Conservation (phyloP, 2,113 vertebrate genomes). For the Ciconia boyciana region DNA sequence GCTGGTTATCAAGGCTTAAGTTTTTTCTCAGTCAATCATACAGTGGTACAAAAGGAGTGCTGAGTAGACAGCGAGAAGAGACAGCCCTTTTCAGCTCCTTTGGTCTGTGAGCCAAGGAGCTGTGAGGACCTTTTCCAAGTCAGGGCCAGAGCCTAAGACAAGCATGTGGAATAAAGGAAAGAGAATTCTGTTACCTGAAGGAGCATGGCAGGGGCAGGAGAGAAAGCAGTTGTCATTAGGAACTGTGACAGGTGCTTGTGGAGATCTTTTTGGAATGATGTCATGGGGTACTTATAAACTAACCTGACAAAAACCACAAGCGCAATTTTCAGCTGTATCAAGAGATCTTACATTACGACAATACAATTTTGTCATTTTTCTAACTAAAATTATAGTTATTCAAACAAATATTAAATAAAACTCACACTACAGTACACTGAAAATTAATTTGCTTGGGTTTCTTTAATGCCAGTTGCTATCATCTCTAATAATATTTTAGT, state of each 20-base stretch:
- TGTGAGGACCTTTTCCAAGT: not conserved
- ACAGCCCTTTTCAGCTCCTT: not conserved
- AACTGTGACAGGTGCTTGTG: not conserved
- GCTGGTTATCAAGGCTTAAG: not conserved
- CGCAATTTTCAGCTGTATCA: not conserved
- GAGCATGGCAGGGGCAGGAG: not conserved
- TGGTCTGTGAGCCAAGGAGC: not conserved
- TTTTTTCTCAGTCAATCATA: not conserved
- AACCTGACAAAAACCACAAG: not conserved
- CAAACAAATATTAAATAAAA: not conserved
- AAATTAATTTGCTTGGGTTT: not conserved
- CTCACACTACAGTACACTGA: not conserved
- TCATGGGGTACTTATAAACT: not conserved
- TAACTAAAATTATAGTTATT: not conserved
- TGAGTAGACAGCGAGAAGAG: not conserved
- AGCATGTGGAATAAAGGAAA: not conserved
- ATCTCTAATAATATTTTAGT: not conserved
- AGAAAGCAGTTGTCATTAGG: not conserved
- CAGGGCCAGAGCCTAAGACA: not conserved
- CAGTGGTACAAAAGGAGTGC: not conserved
- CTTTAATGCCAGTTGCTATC: not conserved
- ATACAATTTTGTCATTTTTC: not conserved
- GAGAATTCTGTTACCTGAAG: not conserved
- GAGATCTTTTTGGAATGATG: not conserved
- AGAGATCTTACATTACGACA: not conserved